A percentile compares a stretch with the other conserved stretches of the same genome.
These are phyloP conservation scores for Drosophila repleta DNA, from an alignment of 1,140 invertebrate genomes.

Conservation along the genomic window DNA sequence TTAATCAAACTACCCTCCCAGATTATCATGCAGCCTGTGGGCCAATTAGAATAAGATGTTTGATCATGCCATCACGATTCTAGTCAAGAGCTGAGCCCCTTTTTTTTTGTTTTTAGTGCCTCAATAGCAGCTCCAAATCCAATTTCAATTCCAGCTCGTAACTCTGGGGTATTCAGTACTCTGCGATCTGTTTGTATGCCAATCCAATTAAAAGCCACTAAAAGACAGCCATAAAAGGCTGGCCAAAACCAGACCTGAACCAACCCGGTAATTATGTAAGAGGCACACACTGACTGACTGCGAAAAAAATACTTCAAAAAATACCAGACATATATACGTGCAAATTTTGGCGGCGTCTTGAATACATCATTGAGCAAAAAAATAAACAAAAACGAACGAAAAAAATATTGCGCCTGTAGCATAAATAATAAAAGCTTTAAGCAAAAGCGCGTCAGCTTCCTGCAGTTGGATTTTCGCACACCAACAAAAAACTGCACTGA, in stretches of 20 bases:
- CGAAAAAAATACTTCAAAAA: conserved; percentile 26
- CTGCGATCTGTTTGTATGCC: conserved; percentile 10
- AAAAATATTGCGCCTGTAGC: conserved; percentile 9
- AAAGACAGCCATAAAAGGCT: conserved; percentile 40
- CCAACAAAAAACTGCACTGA: conserved; percentile 15
- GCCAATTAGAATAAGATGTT: conserved; percentile 13
- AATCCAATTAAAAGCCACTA: conserved; percentile 48
- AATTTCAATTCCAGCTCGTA: conserved; percentile 2
- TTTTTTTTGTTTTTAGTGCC: conserved; percentile 3
- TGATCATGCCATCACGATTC: conserved; percentile 24
- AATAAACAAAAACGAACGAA: neutral
- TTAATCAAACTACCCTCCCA: conserved; percentile 1
- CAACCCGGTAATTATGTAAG: conserved; percentile 50
- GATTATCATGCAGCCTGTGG: neutral
- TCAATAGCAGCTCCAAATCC: conserved; percentile 11
- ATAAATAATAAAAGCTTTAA: conserved; percentile 25
- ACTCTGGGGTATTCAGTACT: neutral
- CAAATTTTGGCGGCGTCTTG: conserved; percentile 37
- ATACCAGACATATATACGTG: conserved; percentile 40
- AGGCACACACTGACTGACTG: conserved; percentile 4
- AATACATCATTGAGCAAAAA: conserved; percentile 31
- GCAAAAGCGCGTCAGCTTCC: conserved; percentile 25
- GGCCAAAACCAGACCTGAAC: conserved; percentile 15
- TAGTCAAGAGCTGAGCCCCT: conserved; percentile 16
- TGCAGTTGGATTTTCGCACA: conserved; percentile 26